Evolutionary conservation across 2,888 invertebrate genomes (phyloP), one percentile per base, ranked within the genome.

Genomic region (Heliconius aoede): DNA sequence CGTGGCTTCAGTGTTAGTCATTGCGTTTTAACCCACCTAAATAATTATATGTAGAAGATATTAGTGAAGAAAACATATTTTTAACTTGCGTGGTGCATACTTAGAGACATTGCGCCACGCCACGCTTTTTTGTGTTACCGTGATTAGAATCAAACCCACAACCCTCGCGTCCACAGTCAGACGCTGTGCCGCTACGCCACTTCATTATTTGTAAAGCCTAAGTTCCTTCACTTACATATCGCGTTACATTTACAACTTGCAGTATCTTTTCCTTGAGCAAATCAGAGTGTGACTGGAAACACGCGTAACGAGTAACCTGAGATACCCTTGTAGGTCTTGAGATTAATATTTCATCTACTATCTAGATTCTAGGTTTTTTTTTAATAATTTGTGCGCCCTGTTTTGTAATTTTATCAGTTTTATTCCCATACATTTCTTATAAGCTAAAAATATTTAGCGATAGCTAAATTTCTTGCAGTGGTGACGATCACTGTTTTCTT

Each of bases 1-100:
- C 65, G 24, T 40, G 74, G 74, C 77, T 83, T 62, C 76, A 73
- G 72, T 78, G 80, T 84, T 82, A 83, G 77, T 84, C 82, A 84
- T 78, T 64, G 18, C 61, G 60, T 72, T 40, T 72, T 40, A 32
- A 40, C 21, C 51, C 0, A 55, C 32, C 55, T 32, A 69, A 55
- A 69, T 55, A 15, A 3, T 40, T 1, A 40, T 40, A 64, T 64
- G 5, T 36, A 36, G 3, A 21, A 11, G 64, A n/a, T 5, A 13
- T 64, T n/a, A 11, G 1, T 36, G 26, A 11, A 32, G 32, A 32
- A 32, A 32, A 1, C 8, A 11, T 36, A 36, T 36, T 36, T 36
- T 36, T 36, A 36, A 36, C 32, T 11, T 36, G 11, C 32, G 3
- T 1, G 1, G 32, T 36, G 0, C 1, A 8, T 2, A n/a, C n/a